Conservation (phyloP, 2,888 invertebrate genomes). For the Eulithis prunata region DNA sequence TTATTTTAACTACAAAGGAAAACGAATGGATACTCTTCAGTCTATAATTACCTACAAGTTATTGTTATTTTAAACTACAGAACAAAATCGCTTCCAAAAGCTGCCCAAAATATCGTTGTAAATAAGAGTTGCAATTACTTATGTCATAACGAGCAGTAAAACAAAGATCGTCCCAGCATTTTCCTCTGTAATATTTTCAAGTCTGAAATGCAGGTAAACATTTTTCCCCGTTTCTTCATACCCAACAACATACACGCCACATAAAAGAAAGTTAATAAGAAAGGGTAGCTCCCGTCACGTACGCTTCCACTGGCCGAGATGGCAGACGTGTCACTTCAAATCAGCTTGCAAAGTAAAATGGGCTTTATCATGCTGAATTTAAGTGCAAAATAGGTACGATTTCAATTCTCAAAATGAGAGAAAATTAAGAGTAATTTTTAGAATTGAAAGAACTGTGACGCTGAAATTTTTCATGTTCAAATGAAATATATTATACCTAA, state of each 20-base stretch:
- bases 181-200: conserved; percentile 21
- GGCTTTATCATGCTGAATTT: conserved; percentile 1
- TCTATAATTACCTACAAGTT: neutral
- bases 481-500: neutral
- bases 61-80: conserved; percentile 1
- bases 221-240: conserved; percentile 16
- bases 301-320: conserved; percentile 25
- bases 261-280: conserved; percentile 42
- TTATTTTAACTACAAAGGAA: no score
- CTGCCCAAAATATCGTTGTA: conserved; percentile 3
- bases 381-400: neutral
- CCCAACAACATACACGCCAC: conserved; percentile 24
- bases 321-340: conserved; percentile 16
- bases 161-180: conserved; percentile 10
- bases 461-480: no score
- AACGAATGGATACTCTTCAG: no score
- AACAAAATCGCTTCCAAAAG: neutral
- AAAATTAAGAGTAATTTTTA: neutral
- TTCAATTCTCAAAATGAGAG: no score
- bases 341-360: conserved; percentile 2
- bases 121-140: conserved; percentile 13
- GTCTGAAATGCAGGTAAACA: conserved; percentile 33
- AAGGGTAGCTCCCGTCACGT: conserved; percentile 36
- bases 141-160: conserved; percentile 11
- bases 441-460: neutral